phyloP scores from a whole-genome alignment of 1,140 invertebrate species.

The Nephila pilipes region DNA sequence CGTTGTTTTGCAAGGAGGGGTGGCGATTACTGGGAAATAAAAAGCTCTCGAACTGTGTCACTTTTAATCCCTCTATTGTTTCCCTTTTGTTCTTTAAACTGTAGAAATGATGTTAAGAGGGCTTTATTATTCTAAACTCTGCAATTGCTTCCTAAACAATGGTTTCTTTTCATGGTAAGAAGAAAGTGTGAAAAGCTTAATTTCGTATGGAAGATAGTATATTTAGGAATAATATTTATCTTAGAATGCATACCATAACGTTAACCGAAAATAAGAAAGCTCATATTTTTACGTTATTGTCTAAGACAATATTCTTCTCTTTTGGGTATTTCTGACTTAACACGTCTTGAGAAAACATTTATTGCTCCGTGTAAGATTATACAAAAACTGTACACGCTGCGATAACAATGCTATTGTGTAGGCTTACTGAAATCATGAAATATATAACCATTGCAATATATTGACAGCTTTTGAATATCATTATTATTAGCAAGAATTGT shows the following conservation, averaged over 20 bases:
- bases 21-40: not conserved
- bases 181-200: not conserved
- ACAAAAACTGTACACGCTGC: no score
- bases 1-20: not conserved
- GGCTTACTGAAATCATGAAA: no score
- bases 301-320: no score
- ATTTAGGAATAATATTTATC: not conserved
- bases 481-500: no score
- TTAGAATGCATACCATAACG: not conserved
- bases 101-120: not conserved
- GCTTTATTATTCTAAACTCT: not conserved
- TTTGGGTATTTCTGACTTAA: no score
- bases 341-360: no score
- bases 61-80: not conserved
- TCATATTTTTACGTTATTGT: no score
- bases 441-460: no score
- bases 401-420: no score
- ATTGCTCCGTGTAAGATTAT: no score
- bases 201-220: not conserved
- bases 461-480: no score
- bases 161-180: not conserved
- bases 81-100: conserved; percentile 4
- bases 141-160: not conserved
- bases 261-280: no score
- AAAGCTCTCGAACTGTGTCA: not conserved